Evolutionary conservation across 2,797 vertebrate species (phyloP).

Genomic region (Hozukius guyotensis): DNA sequence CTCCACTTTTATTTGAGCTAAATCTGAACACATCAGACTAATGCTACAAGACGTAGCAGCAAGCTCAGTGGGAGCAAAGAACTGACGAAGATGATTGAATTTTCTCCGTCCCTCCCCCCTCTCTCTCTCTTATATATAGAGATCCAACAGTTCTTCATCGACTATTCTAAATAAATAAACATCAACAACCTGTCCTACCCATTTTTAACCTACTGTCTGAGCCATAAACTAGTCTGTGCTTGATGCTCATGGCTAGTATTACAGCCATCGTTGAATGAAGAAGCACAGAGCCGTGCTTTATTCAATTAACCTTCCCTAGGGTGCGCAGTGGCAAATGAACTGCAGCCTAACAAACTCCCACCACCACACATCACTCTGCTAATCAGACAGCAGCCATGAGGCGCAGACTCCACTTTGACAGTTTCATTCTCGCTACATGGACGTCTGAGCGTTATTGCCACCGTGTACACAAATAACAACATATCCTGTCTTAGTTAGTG

Average conservation of each 20-base stretch:
- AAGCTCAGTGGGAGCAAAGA: constrained; percentile 15
- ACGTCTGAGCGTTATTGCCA: constrained; percentile 5
- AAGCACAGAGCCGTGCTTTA: constrained; percentile 58
- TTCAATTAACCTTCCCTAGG: constrained; percentile 72
- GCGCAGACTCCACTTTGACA: constrained; percentile 26
- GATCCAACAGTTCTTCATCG: background rate
- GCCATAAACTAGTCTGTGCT: constrained; percentile 17
- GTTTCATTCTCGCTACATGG: constrained; percentile 16
- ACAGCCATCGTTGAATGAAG: constrained; percentile 52
- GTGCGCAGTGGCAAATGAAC: constrained; percentile 65
- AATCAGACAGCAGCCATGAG: constrained; percentile 69
- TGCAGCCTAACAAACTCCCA: constrained; percentile 74
- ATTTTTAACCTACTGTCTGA: constrained; percentile 1
- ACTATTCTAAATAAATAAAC: background rate
- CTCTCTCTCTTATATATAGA: background rate
- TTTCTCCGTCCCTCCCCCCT: background rate
- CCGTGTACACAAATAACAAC: background rate
- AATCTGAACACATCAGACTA: constrained; percentile 55
- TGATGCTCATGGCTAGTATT: constrained; percentile 43
- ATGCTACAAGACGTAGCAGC: constrained; percentile 39
- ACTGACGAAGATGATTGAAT: constrained; percentile 13
- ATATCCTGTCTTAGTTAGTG: background rate
- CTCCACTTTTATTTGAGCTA: constrained; percentile 34
- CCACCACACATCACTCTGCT: constrained; percentile 69
- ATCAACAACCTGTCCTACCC: background rate